These are phyloP conservation scores for Eumeta japonica DNA, from an alignment of 1,140 invertebrate genomes.

Conservation along the genomic window DNA sequence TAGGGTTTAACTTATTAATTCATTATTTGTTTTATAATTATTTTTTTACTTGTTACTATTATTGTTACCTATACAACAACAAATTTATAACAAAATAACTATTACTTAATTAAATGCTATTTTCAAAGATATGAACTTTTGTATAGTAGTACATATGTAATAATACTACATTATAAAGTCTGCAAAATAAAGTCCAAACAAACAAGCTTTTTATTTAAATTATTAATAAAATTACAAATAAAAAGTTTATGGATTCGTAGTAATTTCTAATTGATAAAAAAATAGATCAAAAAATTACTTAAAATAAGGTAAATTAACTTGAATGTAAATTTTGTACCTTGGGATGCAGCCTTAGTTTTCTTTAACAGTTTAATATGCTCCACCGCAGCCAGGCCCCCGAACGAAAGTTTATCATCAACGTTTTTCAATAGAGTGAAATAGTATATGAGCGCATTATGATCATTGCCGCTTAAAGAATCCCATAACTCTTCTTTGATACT, in stretches of 20 bases:
- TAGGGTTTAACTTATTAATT: too few relatives aligned
- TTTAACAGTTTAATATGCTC: conserved; percentile 46
- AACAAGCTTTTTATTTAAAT: too few relatives aligned
- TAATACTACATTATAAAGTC: too few relatives aligned
- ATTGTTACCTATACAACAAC: too few relatives aligned
- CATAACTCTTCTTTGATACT: conserved; percentile 27
- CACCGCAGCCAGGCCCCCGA: conserved; percentile 22
- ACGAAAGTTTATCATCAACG: conserved; percentile 28
- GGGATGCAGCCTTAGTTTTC: conserved; percentile 37
- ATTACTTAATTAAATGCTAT: too few relatives aligned
- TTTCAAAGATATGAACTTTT: too few relatives aligned
- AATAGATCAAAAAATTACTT: conserved; percentile 1
- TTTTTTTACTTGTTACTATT: too few relatives aligned
- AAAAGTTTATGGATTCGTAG: neutral
- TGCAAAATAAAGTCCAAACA: too few relatives aligned
- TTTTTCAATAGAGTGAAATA: conserved; percentile 26
- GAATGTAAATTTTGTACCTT: conserved; percentile 24
- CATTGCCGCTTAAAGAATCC: conserved; percentile 20
- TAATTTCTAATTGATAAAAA: neutral
- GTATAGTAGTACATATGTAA: too few relatives aligned
- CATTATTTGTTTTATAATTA: too few relatives aligned
- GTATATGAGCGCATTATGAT: conserved; percentile 27
- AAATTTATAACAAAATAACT: too few relatives aligned
- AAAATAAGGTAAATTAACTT: too few relatives aligned
- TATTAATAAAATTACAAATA: neutral